Evolutionary conservation across 2,797 vertebrate species (phyloP).

Genomic region (Aplochiton taeniatus): DNA sequence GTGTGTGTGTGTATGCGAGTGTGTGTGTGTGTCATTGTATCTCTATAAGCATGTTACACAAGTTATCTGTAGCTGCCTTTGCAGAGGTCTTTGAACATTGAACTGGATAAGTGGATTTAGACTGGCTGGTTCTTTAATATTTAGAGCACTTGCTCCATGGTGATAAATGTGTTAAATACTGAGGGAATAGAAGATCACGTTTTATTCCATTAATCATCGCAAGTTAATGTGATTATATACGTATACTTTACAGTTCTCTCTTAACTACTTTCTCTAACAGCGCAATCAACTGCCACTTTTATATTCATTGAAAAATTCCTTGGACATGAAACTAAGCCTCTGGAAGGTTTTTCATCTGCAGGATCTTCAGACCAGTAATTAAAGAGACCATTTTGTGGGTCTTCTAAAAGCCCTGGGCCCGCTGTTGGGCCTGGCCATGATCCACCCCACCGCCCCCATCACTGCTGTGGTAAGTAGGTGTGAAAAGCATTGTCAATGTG

Average conservation of each 20-base stretch:
- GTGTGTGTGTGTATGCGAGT: background rate
- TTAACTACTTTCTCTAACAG: slow-evolving; percentile 60
- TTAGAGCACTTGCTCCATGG: slow-evolving; percentile 51
- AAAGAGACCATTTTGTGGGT: slow-evolving; percentile 64
- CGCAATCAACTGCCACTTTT: slow-evolving; percentile 71
- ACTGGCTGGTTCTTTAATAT: slow-evolving; percentile 59
- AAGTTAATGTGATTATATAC: slow-evolving; percentile 78
- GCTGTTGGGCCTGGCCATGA: slow-evolving; percentile 70
- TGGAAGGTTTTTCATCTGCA: slow-evolving; percentile 42
- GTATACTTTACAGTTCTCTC: slow-evolving; percentile 67
- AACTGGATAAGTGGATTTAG: slow-evolving; percentile 70
- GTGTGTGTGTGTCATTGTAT: slow-evolving; percentile 15
- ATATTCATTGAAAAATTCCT: slow-evolving; percentile 71
- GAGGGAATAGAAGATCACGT: slow-evolving; percentile 59
- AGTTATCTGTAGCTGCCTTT: slow-evolving; percentile 50
- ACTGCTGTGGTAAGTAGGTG: slow-evolving; percentile 71
- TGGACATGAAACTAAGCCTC: slow-evolving; percentile 68
- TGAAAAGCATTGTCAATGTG: slow-evolving; percentile 76
- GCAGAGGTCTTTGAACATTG: slow-evolving; percentile 49
- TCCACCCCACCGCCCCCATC: slow-evolving; percentile 61
- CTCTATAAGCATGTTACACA: slow-evolving; percentile 38
- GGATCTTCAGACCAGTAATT: slow-evolving; percentile 70
- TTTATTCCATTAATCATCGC: slow-evolving; percentile 71
- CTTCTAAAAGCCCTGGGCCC: slow-evolving; percentile 68
- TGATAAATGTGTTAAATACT: slow-evolving; percentile 57